These are phyloP conservation scores for Pelobates fuscus DNA, from an alignment of 2,113 vertebrate species.

Conservation along the genomic window DNA sequence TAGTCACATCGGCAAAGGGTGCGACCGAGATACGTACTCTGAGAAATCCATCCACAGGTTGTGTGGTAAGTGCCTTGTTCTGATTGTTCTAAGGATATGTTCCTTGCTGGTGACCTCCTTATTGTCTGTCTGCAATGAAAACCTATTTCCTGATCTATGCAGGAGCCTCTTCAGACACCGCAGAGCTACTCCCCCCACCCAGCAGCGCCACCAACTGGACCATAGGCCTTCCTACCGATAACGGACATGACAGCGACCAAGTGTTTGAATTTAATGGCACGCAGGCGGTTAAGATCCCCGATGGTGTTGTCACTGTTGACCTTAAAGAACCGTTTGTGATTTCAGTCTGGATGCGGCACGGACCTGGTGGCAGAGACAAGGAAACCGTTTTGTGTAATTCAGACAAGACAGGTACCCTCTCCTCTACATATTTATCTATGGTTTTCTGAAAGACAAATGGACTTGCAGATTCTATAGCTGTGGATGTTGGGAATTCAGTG, in stretches of 20 bases:
- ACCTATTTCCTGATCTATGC: too few relatives aligned
- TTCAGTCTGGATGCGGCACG: conserved; percentile 95
- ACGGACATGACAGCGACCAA: conserved; percentile 95
- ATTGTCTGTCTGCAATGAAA: too few relatives aligned
- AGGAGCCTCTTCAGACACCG: conserved; percentile 84
- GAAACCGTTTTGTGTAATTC: conserved; percentile 95
- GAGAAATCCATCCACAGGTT: conserved; percentile 95
- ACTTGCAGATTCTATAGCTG: too few relatives aligned
- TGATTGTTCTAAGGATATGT: too few relatives aligned
- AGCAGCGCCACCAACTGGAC: conserved; percentile 90
- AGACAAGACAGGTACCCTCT: conserved; percentile 91
- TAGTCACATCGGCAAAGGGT: conserved; percentile 95
- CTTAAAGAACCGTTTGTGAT: conserved; percentile 89
- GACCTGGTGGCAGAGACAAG: conserved; percentile 84
- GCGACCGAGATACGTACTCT: conserved; percentile 96
- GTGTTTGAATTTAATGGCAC: conserved; percentile 98
- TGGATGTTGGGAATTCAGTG: too few relatives aligned
- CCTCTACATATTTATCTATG: too few relatives aligned
- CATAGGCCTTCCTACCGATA: conserved; percentile 86
- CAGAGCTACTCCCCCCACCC: conserved; percentile 90
- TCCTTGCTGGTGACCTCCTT: too few relatives aligned
- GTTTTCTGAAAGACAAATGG: too few relatives aligned
- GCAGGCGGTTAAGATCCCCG: conserved; percentile 86
- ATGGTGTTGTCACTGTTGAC: conserved; percentile 77
- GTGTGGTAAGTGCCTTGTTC: conserved; percentile 78